Evolutionary conservation across 2,797 vertebrate species (phyloP), one percentile per base, ranked within the genome.

Genomic region (Lates japonicus): DNA sequence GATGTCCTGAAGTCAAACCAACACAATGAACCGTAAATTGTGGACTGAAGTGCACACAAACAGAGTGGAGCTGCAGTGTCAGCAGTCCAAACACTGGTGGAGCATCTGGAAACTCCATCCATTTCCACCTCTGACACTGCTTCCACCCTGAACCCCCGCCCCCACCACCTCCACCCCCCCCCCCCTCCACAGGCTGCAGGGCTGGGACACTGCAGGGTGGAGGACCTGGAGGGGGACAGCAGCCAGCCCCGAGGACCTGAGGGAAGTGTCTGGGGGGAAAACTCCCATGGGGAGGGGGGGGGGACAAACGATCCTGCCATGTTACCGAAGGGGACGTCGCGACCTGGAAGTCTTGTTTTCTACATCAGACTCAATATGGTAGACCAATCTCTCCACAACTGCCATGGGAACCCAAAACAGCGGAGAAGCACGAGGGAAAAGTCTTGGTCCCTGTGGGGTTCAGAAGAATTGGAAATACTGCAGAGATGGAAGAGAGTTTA

Each of bases 21-120:
- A 41, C 61, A 74, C 71, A 58, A 67, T 81, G 41, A 76, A 70
- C 3, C 9, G 2, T 87, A 87, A 83, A 83, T 76, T 52, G 5
- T 33, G 29, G 37, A 29, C 33, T 48, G 42, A 55, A 77, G 71
- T 57, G 69, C n/a, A 5, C 66, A 51, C 42, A 37, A 57, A 80
- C 52, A 72, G 60, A 55, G 0, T 5, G 1, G 57, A 74, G 67
- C 80, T 88, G 84, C 80, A 8, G 11, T 14, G 81, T 88, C 89
- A 86, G 89, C 84, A 86, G 61, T 70, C 33, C 74, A 84, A 87
- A 84, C 71, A 78, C 54, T 41, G 66, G 60, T 33, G 57, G 57
- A 76, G 90, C 95, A 94, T 95, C 92, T 95, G 95, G 94, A 93
- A 94, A 93, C 83, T 78, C 75, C 87, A 93, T 94, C 90, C 85